These are phyloP conservation scores for Anodontia alba DNA, from an alignment of 2,888 invertebrate species.

Conservation along the genomic window DNA sequence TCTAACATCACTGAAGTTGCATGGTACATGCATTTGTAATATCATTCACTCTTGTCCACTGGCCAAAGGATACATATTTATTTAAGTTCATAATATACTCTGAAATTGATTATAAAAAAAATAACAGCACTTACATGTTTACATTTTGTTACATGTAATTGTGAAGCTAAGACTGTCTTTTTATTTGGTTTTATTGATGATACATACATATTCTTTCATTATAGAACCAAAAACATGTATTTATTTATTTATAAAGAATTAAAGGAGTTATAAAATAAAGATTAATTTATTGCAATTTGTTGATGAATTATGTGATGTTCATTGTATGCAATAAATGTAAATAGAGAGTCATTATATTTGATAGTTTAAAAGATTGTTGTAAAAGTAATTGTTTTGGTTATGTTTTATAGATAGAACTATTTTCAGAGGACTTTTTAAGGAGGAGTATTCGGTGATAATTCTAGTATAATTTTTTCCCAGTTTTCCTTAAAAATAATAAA, in stretches of 20 bases:
- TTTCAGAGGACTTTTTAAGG: not conserved
- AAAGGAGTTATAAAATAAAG: not conserved
- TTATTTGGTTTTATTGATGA: not conserved
- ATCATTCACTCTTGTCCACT: too few relatives aligned
- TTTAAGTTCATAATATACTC: too few relatives aligned
- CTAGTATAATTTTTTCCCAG: too few relatives aligned
- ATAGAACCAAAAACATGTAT: not conserved
- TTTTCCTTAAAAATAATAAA: too few relatives aligned
- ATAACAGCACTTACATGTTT: too few relatives aligned
- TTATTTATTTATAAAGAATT: not conserved
- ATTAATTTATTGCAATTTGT: conserved; percentile 6
- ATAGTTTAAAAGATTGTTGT: not conserved
- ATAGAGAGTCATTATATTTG: conserved; percentile 8
- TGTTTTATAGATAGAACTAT: not conserved
- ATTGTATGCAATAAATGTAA: conserved; percentile 4
- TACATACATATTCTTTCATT: not conserved
- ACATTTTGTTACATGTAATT: too few relatives aligned
- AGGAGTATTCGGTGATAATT: too few relatives aligned
- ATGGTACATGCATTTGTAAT: too few relatives aligned
- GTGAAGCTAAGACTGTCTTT: not conserved
- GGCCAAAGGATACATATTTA: too few relatives aligned
- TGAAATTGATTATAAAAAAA: too few relatives aligned
- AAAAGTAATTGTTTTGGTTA: not conserved
- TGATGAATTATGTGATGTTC: not conserved
- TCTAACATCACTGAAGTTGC: too few relatives aligned